Evolutionary conservation across 2,888 invertebrate species (phyloP), one percentile per base, ranked within the genome.

Genomic region (Leistus spinibarbis): DNA sequence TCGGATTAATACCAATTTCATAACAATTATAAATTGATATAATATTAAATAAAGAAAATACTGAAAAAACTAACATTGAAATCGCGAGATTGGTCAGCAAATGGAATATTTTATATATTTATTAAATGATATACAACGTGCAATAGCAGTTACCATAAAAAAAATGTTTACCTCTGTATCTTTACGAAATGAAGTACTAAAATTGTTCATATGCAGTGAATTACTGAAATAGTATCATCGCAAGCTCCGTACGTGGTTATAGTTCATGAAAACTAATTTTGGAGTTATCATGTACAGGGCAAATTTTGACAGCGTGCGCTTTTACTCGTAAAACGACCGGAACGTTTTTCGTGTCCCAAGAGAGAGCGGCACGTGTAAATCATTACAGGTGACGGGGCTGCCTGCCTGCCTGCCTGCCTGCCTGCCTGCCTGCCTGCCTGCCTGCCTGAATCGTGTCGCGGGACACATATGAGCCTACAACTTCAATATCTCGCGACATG

Each of bases 401-500:
- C 40, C 13, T 2, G 24, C 24, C 7, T 3, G 24, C 7, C 7
- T 24, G 24, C 24, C 13, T 40, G 40, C 40, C 13, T 2, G 24
- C 24, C 7, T 3, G 24, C 7, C 7, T 24, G 40, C 4, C 13
- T 40, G 40, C 40, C 13, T 2, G 24, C 24, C 7, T 3, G 24
- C 7, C 7, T 24, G 24, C 24, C n/a, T n/a, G n/a, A n/a, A n/a
- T n/a, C n/a, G 17, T 60, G 23, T 4, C 9, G 27, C 22, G 64
- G 20, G n/a, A 23, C 22, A 3, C 40, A 40, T 40, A 16, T 57
- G 27, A 71, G 75, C 74, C 69, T 60, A 54, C 73, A 40, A 40
- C 4, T 40, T 40, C 40, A 10, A 5, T 40, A 40, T 40, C 7
- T 40, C 71, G 77, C 77, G 73, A 77, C 77, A 71, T 54, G 66